These are phyloP conservation scores for Otis tarda DNA, from an alignment of 2,113 vertebrate species.

Conservation along the genomic window DNA sequence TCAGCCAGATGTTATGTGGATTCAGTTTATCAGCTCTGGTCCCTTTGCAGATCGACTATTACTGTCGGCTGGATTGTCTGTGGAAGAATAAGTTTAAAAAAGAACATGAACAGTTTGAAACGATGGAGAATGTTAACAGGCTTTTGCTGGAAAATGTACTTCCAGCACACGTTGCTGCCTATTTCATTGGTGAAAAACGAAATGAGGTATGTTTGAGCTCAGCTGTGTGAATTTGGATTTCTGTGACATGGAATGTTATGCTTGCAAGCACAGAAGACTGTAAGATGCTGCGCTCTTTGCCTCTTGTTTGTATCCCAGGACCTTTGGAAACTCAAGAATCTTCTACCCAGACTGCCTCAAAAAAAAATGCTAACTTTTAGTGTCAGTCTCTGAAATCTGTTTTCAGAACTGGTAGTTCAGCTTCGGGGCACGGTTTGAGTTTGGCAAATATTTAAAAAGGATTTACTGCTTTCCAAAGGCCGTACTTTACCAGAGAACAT, in stretches of 20 bases:
- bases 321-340: background rate
- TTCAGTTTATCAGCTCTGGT: background rate
- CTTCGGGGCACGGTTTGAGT: background rate
- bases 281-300: background rate
- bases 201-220: conserved; percentile 83
- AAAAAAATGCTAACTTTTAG: background rate
- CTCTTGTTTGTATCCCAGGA: background rate
- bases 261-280: background rate
- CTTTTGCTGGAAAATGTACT: conserved; percentile 96
- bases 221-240: background rate
- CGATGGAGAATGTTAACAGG: conserved; percentile 95
- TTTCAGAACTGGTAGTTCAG: background rate
- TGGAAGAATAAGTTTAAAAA: conserved; percentile 96
- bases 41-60: conserved; percentile 86
- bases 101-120: conserved; percentile 95
- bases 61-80: conserved; percentile 90
- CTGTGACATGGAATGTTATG: background rate
- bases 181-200: conserved; percentile 95
- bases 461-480: background rate
- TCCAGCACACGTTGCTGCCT: conserved; percentile 90
- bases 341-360: background rate
- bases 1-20: background rate
- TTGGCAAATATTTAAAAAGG: background rate
- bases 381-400: background rate
- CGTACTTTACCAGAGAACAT: background rate